A percentile compares a stretch with the other conserved stretches of the same genome.
Conservation (phyloP, 2,113 vertebrate genomes). For the Clarias macrocephalus region DNA sequence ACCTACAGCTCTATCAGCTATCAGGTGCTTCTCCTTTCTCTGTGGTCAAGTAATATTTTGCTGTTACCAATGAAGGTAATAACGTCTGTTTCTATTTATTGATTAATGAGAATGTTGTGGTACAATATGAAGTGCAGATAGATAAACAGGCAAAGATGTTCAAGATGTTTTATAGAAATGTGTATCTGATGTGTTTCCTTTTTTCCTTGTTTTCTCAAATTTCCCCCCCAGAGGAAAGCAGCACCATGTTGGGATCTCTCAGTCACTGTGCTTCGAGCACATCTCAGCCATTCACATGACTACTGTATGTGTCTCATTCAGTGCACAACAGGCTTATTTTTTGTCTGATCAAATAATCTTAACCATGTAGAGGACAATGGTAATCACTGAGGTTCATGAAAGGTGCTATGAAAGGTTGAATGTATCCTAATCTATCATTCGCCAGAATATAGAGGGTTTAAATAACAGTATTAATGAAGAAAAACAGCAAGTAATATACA, state of each 20-base stretch:
- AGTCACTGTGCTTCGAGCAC: slow-evolving; percentile 57
- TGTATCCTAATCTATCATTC: neutral
- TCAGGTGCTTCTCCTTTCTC: neutral
- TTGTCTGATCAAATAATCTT: neutral
- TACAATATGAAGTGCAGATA: neutral
- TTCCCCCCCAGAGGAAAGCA: slow-evolving; percentile 50
- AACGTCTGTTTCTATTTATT: neutral
- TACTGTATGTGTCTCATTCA: slow-evolving; percentile 49
- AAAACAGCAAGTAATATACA: neutral
- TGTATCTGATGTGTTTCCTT: neutral
- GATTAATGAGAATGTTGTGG: neutral
- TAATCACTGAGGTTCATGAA: neutral
- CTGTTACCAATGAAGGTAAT: neutral
- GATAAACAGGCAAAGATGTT: neutral
- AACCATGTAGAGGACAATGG: neutral
- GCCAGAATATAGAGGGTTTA: neutral
- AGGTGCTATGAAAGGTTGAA: neutral
- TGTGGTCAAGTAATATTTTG: neutral
- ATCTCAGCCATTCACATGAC: slow-evolving; percentile 46
- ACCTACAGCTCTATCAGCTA: neutral
- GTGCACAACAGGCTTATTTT: neutral
- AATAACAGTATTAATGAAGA: neutral
- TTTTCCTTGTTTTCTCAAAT: neutral
- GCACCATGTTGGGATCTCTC: slow-evolving; percentile 57
- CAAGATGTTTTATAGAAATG: neutral